Percentiles rank a stretch among this genome's conserved stretches.
Conservation (phyloP, 2,888 invertebrate genomes). For the Bhutanitis thaidina region DNA sequence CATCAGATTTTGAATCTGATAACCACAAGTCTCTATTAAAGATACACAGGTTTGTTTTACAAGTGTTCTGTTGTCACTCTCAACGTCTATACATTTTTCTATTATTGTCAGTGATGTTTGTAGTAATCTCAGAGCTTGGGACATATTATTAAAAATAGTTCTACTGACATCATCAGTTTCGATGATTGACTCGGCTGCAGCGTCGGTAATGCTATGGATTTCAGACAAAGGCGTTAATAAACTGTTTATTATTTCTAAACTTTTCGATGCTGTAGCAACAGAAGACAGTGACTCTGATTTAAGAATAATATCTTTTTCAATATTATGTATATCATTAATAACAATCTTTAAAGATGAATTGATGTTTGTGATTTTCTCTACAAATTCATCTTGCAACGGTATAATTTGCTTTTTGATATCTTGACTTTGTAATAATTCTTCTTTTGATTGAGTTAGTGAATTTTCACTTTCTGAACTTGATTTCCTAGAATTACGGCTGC, state of each 20-base stretch:
- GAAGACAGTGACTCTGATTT: conserved; percentile 84
- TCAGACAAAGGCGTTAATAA: conserved; percentile 82
- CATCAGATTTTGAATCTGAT: conserved; percentile 76
- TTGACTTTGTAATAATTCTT: conserved; percentile 47
- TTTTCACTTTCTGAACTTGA: conserved; percentile 74
- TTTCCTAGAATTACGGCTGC: conserved; percentile 64
- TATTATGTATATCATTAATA: conserved; percentile 77
- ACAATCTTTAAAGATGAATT: conserved; percentile 64
- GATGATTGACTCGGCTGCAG: conserved; percentile 63
- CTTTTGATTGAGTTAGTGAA: conserved; percentile 52
- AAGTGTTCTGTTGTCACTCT: conserved; percentile 83
- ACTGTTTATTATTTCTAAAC: conserved; percentile 82
- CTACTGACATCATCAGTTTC: conserved; percentile 61
- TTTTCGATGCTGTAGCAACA: conserved; percentile 82
- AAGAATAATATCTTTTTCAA: conserved; percentile 82
- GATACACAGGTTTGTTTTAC: conserved; percentile 85
- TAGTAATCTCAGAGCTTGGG: conserved; percentile 80
- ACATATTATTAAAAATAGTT: conserved; percentile 78
- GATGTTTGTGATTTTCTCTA: conserved; percentile 38
- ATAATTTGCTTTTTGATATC: conserved; percentile 25
- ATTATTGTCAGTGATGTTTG: conserved; percentile 83
- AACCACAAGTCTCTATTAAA: conserved; percentile 81
- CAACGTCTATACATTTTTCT: conserved; percentile 84
- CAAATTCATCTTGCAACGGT: conserved; percentile 45
- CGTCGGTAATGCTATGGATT: conserved; percentile 81